Evolutionary conservation across 2,113 vertebrate species (phyloP).

Genomic region (Psammodynastes pulverulentus): DNA sequence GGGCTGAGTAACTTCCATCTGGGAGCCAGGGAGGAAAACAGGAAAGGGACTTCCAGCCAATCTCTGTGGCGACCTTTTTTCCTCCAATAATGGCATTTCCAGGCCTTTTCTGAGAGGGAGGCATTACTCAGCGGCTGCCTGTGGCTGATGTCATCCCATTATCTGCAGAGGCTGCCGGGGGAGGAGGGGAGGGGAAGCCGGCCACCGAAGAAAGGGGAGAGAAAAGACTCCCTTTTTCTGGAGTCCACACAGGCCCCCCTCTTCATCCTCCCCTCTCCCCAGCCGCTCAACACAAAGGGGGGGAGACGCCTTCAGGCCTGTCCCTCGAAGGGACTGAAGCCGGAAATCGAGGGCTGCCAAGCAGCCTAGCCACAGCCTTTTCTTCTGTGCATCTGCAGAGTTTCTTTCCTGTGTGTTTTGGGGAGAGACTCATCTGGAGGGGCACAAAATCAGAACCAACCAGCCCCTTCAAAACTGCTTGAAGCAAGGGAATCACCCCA

Average conservation of each 20-base stretch:
- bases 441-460: not conserved
- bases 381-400: not conserved
- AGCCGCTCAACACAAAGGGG: not conserved
- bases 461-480: not conserved
- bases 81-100: conserved; percentile 13
- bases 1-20: not conserved
- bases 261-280: not conserved
- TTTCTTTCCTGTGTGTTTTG: not conserved
- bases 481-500: not conserved
- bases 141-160: conserved; percentile 21
- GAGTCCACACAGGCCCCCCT: not conserved
- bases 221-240: not conserved
- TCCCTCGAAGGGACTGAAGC: not conserved
- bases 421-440: too few species aligned
- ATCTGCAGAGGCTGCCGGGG: not conserved
- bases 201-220: too few species aligned
- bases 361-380: not conserved
- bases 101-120: not conserved
- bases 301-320: not conserved
- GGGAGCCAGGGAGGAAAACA: not conserved
- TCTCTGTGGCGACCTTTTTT: not conserved
- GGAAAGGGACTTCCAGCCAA: not conserved
- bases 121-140: not conserved
- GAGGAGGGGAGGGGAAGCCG: not conserved
- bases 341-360: not conserved